Base-by-base conservation (phyloP, 2,888 invertebrate species). In the Branchellion lobata region DNA sequence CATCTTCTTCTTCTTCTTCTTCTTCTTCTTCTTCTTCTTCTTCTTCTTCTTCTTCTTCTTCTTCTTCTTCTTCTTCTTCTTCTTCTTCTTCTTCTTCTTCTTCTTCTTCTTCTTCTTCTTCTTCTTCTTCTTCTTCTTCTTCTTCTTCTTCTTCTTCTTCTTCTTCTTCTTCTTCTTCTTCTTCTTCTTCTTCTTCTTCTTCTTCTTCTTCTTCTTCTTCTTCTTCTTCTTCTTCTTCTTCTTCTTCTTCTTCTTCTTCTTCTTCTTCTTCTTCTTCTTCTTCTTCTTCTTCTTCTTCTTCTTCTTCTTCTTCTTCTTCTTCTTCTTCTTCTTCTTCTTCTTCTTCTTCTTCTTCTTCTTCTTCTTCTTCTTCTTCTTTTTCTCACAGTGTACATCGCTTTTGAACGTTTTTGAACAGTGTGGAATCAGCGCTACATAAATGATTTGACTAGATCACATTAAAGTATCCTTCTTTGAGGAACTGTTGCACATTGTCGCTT, bases 241-340 rank as follows among this genome's bases (percentile, higher is more conserved):
- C 53, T 51, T 51, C 53, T 51, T 51, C 53, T n/a, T n/a, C n/a
- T n/a, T n/a, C n/a, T n/a, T n/a, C n/a, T n/a, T n/a, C n/a, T n/a
- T n/a, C n/a, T n/a, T n/a, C n/a, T n/a, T n/a, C n/a, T n/a, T n/a
- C n/a, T n/a, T n/a, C n/a, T n/a, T n/a, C n/a, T n/a, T n/a, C n/a
- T n/a, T n/a, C n/a, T n/a, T n/a, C n/a, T n/a, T n/a, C n/a, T n/a
- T n/a, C n/a, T n/a, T n/a, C n/a, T n/a, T n/a, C n/a, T n/a, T n/a
- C n/a, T n/a, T n/a, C n/a, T n/a, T n/a, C n/a, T n/a, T n/a, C n/a
- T n/a, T n/a, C n/a, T n/a, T n/a, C n/a, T n/a, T n/a, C n/a, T n/a
- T n/a, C n/a, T n/a, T 51, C 53, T 51, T 51, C 53, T 51, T 51
- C 53, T 51, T 51, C 53, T 51, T n/a, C 53, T 51, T n/a, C 53